A percentile compares a stretch with the other conserved stretches of the same genome.
phyloP scores from a whole-genome alignment of 2,797 vertebrate species.

The Podarcis lilfordi region DNA sequence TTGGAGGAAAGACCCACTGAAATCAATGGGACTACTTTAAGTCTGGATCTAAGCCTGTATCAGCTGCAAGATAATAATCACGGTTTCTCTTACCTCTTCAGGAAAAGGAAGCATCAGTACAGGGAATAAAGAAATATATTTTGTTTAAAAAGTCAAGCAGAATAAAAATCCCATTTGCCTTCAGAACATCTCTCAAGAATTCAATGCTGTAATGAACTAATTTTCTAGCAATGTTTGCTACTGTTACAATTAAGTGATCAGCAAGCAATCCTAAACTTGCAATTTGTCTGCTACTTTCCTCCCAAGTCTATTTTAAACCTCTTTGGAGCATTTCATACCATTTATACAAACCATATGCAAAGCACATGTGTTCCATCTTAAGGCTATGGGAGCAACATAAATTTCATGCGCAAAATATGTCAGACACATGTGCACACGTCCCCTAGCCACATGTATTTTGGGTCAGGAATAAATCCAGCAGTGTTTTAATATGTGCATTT shows the following conservation, averaged over 20 bases:
- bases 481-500: slow-evolving; percentile 49
- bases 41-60: too few relatives aligned
- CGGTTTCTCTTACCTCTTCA: not conserved
- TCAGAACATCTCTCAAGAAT: not conserved
- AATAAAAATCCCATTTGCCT: not conserved
- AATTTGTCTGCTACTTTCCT: slow-evolving; percentile 58
- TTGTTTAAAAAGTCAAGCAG: not conserved
- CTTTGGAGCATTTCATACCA: slow-evolving; percentile 68
- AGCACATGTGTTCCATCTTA: slow-evolving; percentile 73
- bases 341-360: slow-evolving; percentile 76
- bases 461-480: slow-evolving; percentile 12
- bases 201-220: not conserved
- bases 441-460: slow-evolving; percentile 61
- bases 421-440: slow-evolving; percentile 72
- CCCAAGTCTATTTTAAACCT: slow-evolving; percentile 37
- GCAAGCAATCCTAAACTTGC: slow-evolving; percentile 21
- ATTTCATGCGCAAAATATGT: slow-evolving; percentile 76
- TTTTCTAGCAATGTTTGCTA: slow-evolving; percentile 36
- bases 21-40: not conserved
- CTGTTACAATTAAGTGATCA: slow-evolving; percentile 15
- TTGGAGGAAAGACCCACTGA: not conserved
- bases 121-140: not conserved
- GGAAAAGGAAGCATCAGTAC: not conserved
- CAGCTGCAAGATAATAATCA: not conserved
- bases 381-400: slow-evolving; percentile 72